Percentiles rank a stretch among this genome's conserved stretches.
Conservation (phyloP, 2,888 invertebrate species). For the Orthonychiurus folsomi region DNA sequence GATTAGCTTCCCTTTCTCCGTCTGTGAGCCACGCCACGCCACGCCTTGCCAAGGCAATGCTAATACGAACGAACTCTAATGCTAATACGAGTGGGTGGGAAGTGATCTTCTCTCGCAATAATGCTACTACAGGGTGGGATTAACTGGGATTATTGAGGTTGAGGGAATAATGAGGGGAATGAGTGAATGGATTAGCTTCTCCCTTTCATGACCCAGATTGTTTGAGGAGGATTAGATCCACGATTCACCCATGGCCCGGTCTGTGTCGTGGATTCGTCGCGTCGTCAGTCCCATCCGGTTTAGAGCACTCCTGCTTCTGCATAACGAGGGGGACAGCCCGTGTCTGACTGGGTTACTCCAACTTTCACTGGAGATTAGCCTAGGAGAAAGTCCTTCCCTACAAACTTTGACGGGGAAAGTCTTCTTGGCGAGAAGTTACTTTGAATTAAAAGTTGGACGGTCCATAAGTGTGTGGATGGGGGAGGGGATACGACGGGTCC, state of each 20-base stretch:
- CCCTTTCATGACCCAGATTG: background rate
- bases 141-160: background rate
- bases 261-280: too few species aligned
- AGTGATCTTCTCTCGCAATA: background rate
- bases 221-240: background rate
- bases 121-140: background rate
- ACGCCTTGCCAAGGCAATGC: too few species aligned
- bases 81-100: background rate
- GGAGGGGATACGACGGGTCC: too few species aligned
- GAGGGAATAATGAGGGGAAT: background rate
- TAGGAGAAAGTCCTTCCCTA: background rate
- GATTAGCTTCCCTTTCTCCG: too few species aligned
- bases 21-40: too few species aligned
- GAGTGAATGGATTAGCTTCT: background rate
- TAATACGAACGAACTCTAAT: too few species aligned
- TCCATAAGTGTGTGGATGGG: background rate
- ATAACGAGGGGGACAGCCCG: too few species aligned
- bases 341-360: background rate
- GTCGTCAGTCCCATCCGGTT: too few species aligned
- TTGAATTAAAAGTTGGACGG: background rate
- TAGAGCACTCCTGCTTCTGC: background rate
- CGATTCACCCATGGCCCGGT: too few species aligned
- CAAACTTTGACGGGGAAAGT: background rate
- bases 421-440: constrained; percentile 1
- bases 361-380: background rate